These are phyloP conservation scores for Vanessa cardui DNA, from an alignment of 2,888 invertebrate genomes.

Conservation along the genomic window DNA sequence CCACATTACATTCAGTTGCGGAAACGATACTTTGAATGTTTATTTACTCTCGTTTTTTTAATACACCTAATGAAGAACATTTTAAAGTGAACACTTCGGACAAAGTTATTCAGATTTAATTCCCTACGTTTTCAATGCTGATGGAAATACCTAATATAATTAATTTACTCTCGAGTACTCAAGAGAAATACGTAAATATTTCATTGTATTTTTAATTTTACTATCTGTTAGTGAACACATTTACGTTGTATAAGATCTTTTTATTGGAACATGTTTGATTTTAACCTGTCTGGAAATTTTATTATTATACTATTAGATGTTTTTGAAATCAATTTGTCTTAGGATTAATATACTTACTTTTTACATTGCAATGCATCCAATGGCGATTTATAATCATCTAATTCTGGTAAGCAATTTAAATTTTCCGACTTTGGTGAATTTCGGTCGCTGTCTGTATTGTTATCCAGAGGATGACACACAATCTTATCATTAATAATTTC, in stretches of 20 bases:
- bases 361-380: conserved; percentile 60
- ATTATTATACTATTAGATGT: neutral
- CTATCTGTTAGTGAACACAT: no score
- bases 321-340: neutral
- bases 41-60: conserved; percentile 22
- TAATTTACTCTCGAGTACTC: no score
- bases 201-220: no score
- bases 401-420: conserved; percentile 41
- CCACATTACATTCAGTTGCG: conserved; percentile 45
- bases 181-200: no score
- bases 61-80: conserved; percentile 30
- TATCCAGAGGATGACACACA: neutral
- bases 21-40: conserved; percentile 24
- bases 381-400: conserved; percentile 71
- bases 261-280: no score
- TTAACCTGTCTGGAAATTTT: no score
- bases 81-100: conserved; percentile 11
- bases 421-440: conserved; percentile 38
- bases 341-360: conserved; percentile 35
- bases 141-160: no score
- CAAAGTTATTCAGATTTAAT: neutral
- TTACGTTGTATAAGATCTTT: no score
- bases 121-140: no score
- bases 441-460: conserved; percentile 33
- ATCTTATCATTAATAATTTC: conserved; percentile 19